Base-by-base conservation (phyloP, 2,113 vertebrate species). In the Passer montanus region DNA sequence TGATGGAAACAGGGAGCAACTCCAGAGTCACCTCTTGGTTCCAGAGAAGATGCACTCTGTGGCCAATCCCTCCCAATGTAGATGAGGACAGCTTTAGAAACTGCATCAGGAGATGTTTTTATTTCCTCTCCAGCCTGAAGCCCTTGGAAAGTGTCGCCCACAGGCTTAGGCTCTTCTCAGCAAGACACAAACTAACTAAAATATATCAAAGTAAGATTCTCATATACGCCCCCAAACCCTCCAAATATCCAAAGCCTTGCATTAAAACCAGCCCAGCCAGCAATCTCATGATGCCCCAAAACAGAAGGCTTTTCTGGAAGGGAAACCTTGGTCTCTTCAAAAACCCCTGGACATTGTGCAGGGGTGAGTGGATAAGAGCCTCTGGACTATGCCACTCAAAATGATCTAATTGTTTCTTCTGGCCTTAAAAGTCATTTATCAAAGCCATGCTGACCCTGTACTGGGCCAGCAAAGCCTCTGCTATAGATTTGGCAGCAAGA, bases 391-490 rank as follows among this genome's bases (percentile, higher is more conserved):
- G 59, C 22, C 78, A 88, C 23, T 88, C 59, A 63, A 28, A 79
- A 59, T 74, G 23, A 69, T 67, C 52, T 63, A 73, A 62, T 43
- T 83, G 30, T 66, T 83, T 85, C 37, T 90, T 84, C 56, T 58
- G 68, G 22, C 27, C 44, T 85, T 49, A 60, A 86, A 86, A 75
- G 11, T n/a, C 1, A 50, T 88, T 55, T 63, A 56, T 63, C 50
- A 88, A 80, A 73, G 82, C 28, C 8, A 72, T 0, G 0, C 15
- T 0, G 0, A 26, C 23, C 33, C 50, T 50, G 26, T 30, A 31
- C 24, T 13, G 46, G 63, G 68, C 44, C 66, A 93, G 49, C 16
- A 77, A 80, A 70, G 39, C 23, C 75, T 69, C 52, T 91, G 4
- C 31, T 69, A 16, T 5, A 58, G 84, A 83, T 70, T 19, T 80